Conservation (phyloP, 2,888 invertebrate genomes). For the Platycheirus rosarum region DNA sequence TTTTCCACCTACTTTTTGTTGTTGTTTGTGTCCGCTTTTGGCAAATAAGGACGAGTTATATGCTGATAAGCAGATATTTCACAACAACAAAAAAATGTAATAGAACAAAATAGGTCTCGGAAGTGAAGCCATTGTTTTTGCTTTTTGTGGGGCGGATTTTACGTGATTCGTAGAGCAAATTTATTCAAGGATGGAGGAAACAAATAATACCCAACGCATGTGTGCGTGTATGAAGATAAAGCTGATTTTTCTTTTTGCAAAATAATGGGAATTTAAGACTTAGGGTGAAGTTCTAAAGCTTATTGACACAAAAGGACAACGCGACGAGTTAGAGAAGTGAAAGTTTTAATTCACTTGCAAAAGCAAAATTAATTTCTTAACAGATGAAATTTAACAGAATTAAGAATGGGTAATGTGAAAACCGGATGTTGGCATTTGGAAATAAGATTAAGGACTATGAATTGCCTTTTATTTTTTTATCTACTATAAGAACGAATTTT, state of each 20-base stretch:
- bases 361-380: neutral
- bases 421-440: too few relatives aligned
- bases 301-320: constrained; percentile 7
- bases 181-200: constrained; percentile 52
- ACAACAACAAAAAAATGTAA: constrained; percentile 15
- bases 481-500: too few relatives aligned
- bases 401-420: too few relatives aligned
- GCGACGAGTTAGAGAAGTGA: constrained; percentile 7
- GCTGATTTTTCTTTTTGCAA: constrained; percentile 48
- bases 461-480: too few relatives aligned
- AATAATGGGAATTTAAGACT: constrained; percentile 43
- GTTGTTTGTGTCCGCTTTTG: constrained; percentile 25
- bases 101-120: constrained; percentile 30
- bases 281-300: constrained; percentile 52
- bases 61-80: constrained; percentile 65
- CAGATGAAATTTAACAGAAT: neutral
- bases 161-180: constrained; percentile 51
- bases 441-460: too few relatives aligned
- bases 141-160: constrained; percentile 16
- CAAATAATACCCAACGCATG: constrained; percentile 13
- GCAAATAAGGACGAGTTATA: constrained; percentile 46
- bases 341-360: constrained; percentile 41
- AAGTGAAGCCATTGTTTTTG: constrained; percentile 41
- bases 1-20: neutral
- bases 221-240: constrained; percentile 26